Base-by-base conservation (phyloP, 2,113 vertebrate genomes). In the Microcebus ravelobensis region DNA sequence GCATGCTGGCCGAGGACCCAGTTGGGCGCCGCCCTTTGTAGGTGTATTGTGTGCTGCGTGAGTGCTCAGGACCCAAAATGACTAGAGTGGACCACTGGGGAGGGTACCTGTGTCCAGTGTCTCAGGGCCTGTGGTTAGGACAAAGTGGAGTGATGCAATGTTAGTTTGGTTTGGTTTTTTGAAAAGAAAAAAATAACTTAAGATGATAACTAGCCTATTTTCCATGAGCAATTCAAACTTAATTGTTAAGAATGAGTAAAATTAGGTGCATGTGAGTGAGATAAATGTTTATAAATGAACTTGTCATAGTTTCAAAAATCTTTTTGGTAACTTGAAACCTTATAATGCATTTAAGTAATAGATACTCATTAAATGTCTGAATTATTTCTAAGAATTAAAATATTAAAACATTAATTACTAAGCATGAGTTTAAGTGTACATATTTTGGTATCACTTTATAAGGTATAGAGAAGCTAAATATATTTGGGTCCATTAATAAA, bases 121-220 rank as follows among this genome's bases (percentile, higher is more conserved):
- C 45, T 63, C 36, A 48, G 45, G 55, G 45, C 31, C 91, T 20
- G 86, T 42, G 9, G 55, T 25, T 59, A 85, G 34, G 85, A 81
- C 42, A 76, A 79, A 36, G 85, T 34, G 67, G 52, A 3, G 59
- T 73, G 74, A 70, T 34, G 21, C 29, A 76, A 34, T 29, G 20
- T 82, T 68, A 31, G 50, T 23, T 79, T 73, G n/a, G 8, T 79
- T 94, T 77, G 93, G n/a, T 25, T 76, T 95, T 95, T 93, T 76
- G 17, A 29, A 71, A 52, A 91, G 27, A 68, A 23, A 90, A 42
- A 95, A 39, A 67, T 71, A 94, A 52, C 55, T 82, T 90, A 25
- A 71, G 70, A 71, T 71, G 20, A 25, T 42, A 11, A 71, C 23
- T 71, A 42, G 36, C 70, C 36, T 71, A 11, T 71, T 71, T 71